These are phyloP conservation scores for Perccottus glenii DNA, from an alignment of 2,113 vertebrate species.

Conservation along the genomic window DNA sequence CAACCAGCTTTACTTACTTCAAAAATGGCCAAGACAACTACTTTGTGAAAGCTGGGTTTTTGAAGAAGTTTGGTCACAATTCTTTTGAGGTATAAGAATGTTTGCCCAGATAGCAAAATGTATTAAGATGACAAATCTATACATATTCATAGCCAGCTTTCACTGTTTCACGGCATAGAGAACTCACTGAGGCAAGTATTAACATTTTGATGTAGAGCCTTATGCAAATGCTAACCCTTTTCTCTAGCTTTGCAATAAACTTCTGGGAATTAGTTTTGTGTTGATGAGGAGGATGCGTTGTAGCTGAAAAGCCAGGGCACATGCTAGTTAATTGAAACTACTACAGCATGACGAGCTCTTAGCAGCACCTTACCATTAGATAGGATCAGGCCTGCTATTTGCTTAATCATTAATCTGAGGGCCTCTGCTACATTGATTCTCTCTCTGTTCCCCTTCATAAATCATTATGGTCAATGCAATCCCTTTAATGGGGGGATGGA, in stretches of 20 bases:
- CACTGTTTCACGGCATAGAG: background rate
- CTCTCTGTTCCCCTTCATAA: conserved; percentile 62
- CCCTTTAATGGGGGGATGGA: conserved; percentile 55
- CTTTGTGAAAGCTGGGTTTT: background rate
- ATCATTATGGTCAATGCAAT: conserved; percentile 60
- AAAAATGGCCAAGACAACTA: conserved; percentile 10
- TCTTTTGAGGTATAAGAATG: background rate
- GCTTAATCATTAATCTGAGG: conserved; percentile 69
- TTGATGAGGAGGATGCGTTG: conserved; percentile 1
- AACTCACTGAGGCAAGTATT: background rate
- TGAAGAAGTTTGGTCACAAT: background rate
- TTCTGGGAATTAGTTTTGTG: background rate
- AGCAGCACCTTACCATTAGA: conserved; percentile 30
- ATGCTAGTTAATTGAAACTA: conserved; percentile 36
- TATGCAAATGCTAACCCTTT: background rate
- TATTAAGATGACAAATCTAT: background rate
- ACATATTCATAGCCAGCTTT: background rate
- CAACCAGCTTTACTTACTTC: conserved; percentile 17
- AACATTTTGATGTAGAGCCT: background rate
- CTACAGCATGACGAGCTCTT: conserved; percentile 27
- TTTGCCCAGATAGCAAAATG: background rate
- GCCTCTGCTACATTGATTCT: conserved; percentile 63
- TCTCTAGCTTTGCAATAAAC: background rate
- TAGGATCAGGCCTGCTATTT: conserved; percentile 55
- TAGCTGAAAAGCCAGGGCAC: conserved; percentile 2